phyloP scores from a whole-genome alignment of 2,797 vertebrate genomes.

The Poliocrania exsul region DNA sequence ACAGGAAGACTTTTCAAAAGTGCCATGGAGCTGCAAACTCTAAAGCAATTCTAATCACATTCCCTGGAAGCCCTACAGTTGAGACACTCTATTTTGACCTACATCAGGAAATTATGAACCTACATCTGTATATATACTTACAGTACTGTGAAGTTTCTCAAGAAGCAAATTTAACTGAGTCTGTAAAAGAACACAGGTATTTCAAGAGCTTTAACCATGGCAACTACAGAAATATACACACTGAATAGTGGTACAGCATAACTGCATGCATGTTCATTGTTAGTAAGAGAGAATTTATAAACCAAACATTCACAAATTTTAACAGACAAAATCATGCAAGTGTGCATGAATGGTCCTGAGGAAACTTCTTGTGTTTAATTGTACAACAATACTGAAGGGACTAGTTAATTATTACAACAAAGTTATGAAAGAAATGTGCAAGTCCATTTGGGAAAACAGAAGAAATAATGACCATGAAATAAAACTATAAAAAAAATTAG shows the following conservation, averaged over 20 bases:
- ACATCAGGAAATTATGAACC: not conserved
- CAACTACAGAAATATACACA: not conserved
- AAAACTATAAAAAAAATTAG: not conserved
- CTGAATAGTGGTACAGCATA: not conserved
- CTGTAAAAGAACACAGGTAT: slow-evolving; percentile 76
- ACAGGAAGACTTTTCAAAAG: not conserved
- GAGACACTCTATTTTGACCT: not conserved
- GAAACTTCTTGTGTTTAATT: not conserved
- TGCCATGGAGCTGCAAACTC: not conserved
- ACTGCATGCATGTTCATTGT: slow-evolving; percentile 33
- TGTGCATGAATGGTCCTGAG: slow-evolving; percentile 6
- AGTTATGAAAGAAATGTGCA: not conserved
- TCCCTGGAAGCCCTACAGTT: not conserved
- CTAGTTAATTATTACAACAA: not conserved
- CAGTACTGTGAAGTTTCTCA: slow-evolving; percentile 96
- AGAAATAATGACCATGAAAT: not conserved
- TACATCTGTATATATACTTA: slow-evolving; percentile 75
- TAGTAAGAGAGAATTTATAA: slow-evolving; percentile 2
- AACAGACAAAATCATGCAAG: slow-evolving; percentile 53
- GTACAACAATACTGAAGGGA: not conserved
- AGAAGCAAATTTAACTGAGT: slow-evolving; percentile 95
- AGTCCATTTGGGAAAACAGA: not conserved
- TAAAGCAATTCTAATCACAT: not conserved
- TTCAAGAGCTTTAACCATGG: not conserved
- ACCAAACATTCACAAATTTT: not conserved